Percentiles rank a stretch among this genome's conserved stretches.
phyloP scores from a whole-genome alignment of 2,888 invertebrate species.

The Plebejus anna region DNA sequence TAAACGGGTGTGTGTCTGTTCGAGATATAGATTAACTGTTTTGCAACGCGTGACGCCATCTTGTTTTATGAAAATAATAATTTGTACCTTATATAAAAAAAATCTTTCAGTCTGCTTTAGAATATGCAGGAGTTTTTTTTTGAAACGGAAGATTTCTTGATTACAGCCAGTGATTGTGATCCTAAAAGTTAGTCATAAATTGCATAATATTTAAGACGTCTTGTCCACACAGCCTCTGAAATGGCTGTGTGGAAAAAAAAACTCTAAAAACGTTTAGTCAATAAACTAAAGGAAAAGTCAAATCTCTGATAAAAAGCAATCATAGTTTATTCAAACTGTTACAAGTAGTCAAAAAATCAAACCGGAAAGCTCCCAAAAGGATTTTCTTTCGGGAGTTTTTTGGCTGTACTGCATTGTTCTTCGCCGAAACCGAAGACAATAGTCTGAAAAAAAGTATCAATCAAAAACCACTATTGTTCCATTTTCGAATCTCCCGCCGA shows the following conservation, averaged over 20 bases:
- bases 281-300: not conserved
- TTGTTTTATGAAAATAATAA: not conserved
- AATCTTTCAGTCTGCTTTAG: not conserved
- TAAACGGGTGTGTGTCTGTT: constrained; percentile 64
- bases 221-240: not conserved
- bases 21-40: constrained; percentile 42
- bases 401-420: not conserved
- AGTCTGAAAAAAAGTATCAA: constrained; percentile 19
- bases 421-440: not conserved
- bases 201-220: no score
- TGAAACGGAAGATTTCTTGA: not conserved
- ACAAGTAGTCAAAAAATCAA: not conserved
- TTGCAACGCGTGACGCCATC: not conserved
- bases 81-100: not conserved
- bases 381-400: not conserved
- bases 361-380: not conserved
- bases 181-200: no score
- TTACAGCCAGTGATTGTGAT: not conserved
- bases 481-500: constrained; percentile 36
- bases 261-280: not conserved
- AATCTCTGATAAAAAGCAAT: not conserved
- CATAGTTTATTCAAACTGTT: not conserved
- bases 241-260: not conserved
- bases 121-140: not conserved
- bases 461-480: constrained; percentile 19